These are phyloP conservation scores for Henicopernis longicauda DNA, from an alignment of 2,113 vertebrate species.

Conservation along the genomic window DNA sequence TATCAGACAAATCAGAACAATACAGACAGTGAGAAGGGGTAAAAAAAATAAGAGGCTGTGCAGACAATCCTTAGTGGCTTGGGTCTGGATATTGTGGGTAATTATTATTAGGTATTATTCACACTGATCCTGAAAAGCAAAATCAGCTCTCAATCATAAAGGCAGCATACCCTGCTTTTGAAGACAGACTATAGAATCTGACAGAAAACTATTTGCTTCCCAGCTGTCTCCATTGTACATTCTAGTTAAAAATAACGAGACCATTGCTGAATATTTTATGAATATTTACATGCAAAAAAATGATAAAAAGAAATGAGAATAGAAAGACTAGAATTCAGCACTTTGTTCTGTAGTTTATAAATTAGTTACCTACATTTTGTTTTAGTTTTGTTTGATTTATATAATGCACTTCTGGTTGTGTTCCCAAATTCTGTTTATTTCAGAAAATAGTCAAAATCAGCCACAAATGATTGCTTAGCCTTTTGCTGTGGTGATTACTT, in stretches of 20 bases:
- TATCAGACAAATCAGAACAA: not conserved
- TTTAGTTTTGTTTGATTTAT: constrained; percentile 24
- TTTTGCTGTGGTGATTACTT: not conserved
- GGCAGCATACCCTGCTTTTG: not conserved
- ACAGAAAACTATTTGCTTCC: not conserved
- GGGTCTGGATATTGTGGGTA: not conserved
- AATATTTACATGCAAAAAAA: constrained; percentile 33
- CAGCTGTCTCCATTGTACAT: not conserved
- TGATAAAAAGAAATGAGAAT: constrained; percentile 1
- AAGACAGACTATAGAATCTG: not conserved
- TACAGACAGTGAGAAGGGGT: accelerated
- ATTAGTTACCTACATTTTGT: constrained; percentile 35
- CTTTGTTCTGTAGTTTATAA: constrained; percentile 42
- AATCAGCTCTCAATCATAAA: not conserved
- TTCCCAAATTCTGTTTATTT: not conserved
- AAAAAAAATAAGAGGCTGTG: not conserved
- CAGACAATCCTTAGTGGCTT: not conserved
- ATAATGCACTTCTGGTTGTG: not conserved
- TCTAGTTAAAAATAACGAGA: constrained; percentile 21
- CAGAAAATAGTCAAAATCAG: not conserved
- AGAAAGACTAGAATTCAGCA: not conserved
- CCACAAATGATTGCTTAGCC: not conserved
- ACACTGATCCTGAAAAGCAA: not conserved
- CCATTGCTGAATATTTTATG: constrained; percentile 41
- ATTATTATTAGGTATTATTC: not conserved